Base-by-base conservation (phyloP, 2,797 vertebrate species). In the Hydrolagus colliei region DNA sequence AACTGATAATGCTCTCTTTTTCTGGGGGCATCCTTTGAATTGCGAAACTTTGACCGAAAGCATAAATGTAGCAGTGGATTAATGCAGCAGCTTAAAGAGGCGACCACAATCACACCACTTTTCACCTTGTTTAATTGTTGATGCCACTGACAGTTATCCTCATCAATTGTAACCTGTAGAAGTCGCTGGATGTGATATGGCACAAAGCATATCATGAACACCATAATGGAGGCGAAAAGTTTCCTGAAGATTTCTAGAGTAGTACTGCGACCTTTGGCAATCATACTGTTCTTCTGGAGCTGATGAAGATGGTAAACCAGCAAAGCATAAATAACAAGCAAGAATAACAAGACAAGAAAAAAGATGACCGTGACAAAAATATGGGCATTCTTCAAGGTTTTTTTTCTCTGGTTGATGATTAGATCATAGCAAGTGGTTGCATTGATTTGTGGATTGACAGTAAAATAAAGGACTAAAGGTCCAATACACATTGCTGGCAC, bases 201-300 rank as follows among this genome's bases (percentile, higher is more conserved):
- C 77, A 89, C 59, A 80, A 90, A 90, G 41, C 89, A 90, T 73
- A 85, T 78, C 13, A 89, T 79, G 67, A 90, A 90, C n/a, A 87
- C 61, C 76, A 88, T 8, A 61, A 90, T 76, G 1, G 87, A 86
- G 8, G 87, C 87, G 67, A 87, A 41, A 72, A 89, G 88, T 86
- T 90, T 90, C 59, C 88, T 86, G 9, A 84, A 80, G 16, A 88
- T 88, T 52, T 86, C 88, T 13, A 90, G 85, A 18, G 87, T 85
- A 11, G 86, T 14, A 85, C 86, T 10, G 78, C 88, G 0, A 86
- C 80, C 12, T 87, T 87, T 75, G 10, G 87, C 72, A 18, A 89
- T 63, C 65, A 88, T 68, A 73, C 88, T 88, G 76, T 61, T 86
- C 63, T 63, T 65, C 20, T 87, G 85, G 12, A 88, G 71, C 59